Evolutionary conservation across 2,888 invertebrate genomes (phyloP).

Genomic region (Catocala nupta): DNA sequence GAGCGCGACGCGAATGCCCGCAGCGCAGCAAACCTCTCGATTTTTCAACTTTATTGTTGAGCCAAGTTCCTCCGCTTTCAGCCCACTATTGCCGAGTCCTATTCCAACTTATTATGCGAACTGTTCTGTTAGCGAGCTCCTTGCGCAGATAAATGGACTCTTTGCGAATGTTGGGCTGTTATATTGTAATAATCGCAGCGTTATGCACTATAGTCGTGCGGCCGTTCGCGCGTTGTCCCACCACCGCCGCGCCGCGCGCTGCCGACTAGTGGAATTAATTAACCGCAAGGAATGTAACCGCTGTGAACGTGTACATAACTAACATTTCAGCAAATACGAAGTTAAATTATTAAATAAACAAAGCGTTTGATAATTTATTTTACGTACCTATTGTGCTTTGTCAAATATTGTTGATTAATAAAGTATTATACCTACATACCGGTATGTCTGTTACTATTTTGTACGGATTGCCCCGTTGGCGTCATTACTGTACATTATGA

Average conservation of each 20-base stretch:
- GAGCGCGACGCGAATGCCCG: constrained; percentile 65
- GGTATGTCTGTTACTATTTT: too few relatives aligned
- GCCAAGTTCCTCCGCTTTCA: constrained; percentile 71
- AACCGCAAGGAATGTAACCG: constrained; percentile 19
- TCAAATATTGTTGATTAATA: neutral
- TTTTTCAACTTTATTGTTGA: constrained; percentile 84
- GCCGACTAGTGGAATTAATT: constrained; percentile 31
- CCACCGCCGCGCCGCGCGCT: constrained; percentile 1
- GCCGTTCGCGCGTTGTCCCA: constrained; percentile 24
- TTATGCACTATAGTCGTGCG: constrained; percentile 30
- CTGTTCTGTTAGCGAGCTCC: constrained; percentile 54
- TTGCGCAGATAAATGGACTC: constrained; percentile 41
- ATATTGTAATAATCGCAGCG: constrained; percentile 41
- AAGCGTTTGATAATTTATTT: neutral
- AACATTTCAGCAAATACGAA: constrained; percentile 10
- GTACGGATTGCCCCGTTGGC: too few relatives aligned
- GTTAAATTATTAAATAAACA: constrained; percentile 2
- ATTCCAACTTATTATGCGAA: constrained; percentile 70
- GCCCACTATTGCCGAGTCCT: constrained; percentile 53
- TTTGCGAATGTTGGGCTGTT: constrained; percentile 42
- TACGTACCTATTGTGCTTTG: neutral
- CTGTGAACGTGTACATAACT: constrained; percentile 4
- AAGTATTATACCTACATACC: neutral
- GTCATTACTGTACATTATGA: too few relatives aligned
- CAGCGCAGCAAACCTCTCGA: constrained; percentile 77